Percentiles rank a stretch among this genome's conserved stretches.
These are phyloP conservation scores for Lucilia cuprina DNA, from an alignment of 1,140 invertebrate genomes.

Conservation along the genomic window DNA sequence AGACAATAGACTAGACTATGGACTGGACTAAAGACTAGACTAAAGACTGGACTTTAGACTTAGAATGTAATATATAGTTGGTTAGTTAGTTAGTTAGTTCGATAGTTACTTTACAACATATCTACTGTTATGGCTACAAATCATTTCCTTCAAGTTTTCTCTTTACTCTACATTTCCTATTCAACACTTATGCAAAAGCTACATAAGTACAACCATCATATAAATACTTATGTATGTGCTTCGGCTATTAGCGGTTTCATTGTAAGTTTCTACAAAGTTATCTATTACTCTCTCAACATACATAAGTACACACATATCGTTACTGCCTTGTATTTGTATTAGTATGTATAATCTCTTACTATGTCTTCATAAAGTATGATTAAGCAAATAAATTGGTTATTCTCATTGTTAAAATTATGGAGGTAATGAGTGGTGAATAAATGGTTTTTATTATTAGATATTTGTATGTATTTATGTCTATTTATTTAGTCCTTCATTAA, in stretches of 20 bases:
- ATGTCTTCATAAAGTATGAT: background rate
- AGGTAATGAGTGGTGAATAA: background rate
- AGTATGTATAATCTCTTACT: background rate
- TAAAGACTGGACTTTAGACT: no score
- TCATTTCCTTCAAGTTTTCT: background rate
- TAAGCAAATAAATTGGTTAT: background rate
- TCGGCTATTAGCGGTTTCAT: background rate
- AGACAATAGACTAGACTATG: no score
- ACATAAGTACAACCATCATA: background rate
- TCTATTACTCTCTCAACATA: background rate
- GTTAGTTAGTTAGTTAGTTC: no score
- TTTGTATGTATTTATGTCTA: no score
- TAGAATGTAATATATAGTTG: no score
- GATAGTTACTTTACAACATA: no score
- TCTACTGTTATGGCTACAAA: no score
- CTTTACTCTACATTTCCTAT: background rate
- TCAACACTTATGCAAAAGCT: background rate
- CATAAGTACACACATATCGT: background rate
- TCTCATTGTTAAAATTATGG: background rate
- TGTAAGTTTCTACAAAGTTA: background rate
- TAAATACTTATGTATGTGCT: background rate
- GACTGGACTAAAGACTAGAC: no score
- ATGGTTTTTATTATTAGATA: no score
- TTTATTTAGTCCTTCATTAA: background rate
- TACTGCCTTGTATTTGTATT: background rate